phyloP scores from a whole-genome alignment of 1,140 invertebrate genomes.

The Octopus sinensis region DNA sequence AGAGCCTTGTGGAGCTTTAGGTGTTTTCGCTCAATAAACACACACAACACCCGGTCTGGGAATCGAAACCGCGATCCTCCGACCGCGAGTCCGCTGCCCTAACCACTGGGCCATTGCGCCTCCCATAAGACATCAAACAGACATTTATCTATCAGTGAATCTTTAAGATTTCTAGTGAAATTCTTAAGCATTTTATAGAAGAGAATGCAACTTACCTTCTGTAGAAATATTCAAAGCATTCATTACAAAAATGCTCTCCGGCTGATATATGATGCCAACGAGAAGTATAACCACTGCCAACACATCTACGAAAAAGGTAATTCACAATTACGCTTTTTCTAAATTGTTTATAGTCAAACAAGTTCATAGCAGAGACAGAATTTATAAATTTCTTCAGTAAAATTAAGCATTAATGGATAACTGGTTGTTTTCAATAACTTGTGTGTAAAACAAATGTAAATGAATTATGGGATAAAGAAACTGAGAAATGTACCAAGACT shows the following conservation, averaged over 20 bases:
- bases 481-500: background rate
- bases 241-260: conserved; percentile 60
- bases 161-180: too few relatives aligned
- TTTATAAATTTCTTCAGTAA: background rate
- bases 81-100: too few relatives aligned
- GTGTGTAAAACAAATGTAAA: background rate
- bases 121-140: too few relatives aligned
- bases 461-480: background rate
- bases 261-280: conserved; percentile 57
- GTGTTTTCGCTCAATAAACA: too few relatives aligned
- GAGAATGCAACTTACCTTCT: conserved; percentile 41
- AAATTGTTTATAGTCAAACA: conserved; percentile 10
- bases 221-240: conserved; percentile 59
- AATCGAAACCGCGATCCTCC: too few relatives aligned
- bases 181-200: background rate
- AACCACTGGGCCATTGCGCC: too few relatives aligned
- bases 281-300: conserved; percentile 54
- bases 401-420: too few relatives aligned
- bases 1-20: too few relatives aligned
- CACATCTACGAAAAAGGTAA: conserved; percentile 41
- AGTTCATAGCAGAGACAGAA: background rate
- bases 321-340: background rate
- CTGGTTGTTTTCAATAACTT: background rate
- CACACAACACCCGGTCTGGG: too few relatives aligned
- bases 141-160: too few relatives aligned